Base-by-base conservation (phyloP, 2,888 invertebrate genomes). In the Pachycephus smyrnensis region DNA sequence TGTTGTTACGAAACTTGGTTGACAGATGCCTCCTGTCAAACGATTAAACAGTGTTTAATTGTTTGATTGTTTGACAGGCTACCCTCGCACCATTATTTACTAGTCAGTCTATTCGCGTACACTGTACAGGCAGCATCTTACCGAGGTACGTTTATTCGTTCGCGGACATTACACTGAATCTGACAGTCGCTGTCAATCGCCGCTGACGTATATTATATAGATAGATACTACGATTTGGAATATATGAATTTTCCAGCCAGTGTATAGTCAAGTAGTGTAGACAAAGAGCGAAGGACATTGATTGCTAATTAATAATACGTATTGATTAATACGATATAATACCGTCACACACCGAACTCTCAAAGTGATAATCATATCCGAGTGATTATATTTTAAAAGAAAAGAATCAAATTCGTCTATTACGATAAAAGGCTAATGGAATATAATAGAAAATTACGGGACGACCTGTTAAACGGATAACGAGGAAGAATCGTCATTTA, bases 361-460 rank as follows among this genome's bases (percentile, higher is more conserved):
- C 79, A 78, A 81, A 81, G 82, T 80, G 80, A 82, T 82, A 81
- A 81, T 80, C 80, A 82, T 81, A 82, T 82, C 81, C 75, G 81
- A 75, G 79, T 82, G 77, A 80, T 81, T 81, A 80, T 82, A 80
- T 82, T 81, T 81, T 78, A 79, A 81, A 73, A 33, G 32, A 36
- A 36, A 75, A 30, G 77, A 82, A 81, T 80, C 79, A 80, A 81
- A 80, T 76, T 76, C 73, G 74, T 79, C 75, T 77, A 55, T 23
- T 55, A 79, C 77, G 74, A 74, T 81, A 78, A 55, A 23, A 55
- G 77, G 74, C 31, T 35, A 69, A 73, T 75, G 68, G 40, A 75
- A 55, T 40, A 79, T 40, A 79, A 73, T 75, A 78, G 32, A 33
- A 4, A 77, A 74, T 35, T 23, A 69, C 2, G n/a, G 40, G 1